Percentiles rank a stretch among this genome's conserved stretches.
phyloP scores from a whole-genome alignment of 2,797 vertebrate species.

The Sphenopsis melanotis region DNA sequence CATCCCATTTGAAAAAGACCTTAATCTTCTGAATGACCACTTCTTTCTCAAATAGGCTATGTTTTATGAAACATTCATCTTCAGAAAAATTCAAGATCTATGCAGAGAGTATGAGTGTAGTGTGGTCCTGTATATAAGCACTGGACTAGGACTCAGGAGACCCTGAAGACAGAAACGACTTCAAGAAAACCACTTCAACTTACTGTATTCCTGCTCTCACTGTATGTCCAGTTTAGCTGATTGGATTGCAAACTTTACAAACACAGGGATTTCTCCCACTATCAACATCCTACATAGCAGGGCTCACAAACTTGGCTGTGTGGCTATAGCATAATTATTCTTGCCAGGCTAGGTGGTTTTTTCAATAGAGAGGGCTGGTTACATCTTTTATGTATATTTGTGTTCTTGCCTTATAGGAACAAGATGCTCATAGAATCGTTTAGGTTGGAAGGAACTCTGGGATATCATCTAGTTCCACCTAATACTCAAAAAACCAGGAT shows the following conservation, averaged over 20 bases:
- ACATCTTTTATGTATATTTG: neutral
- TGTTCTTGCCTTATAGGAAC: neutral
- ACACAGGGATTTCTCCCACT: neutral
- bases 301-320: neutral
- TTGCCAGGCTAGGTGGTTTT: neutral
- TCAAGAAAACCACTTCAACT: neutral
- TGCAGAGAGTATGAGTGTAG: neutral
- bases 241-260: neutral
- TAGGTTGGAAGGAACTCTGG: neutral
- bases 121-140: neutral
- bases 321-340: neutral
- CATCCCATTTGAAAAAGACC: slow-evolving; percentile 55
- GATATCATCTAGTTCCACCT: neutral
- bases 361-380: neutral
- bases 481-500: neutral
- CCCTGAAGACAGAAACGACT: neutral
- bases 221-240: neutral
- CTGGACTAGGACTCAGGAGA: neutral
- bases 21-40: slow-evolving; percentile 58
- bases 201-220: neutral
- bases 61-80: slow-evolving; percentile 54
- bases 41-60: slow-evolving; percentile 50
- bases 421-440: neutral
- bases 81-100: neutral
- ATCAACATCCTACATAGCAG: neutral